Base-by-base conservation (phyloP, 1,140 invertebrate species). In the Drosophila funebris region DNA sequence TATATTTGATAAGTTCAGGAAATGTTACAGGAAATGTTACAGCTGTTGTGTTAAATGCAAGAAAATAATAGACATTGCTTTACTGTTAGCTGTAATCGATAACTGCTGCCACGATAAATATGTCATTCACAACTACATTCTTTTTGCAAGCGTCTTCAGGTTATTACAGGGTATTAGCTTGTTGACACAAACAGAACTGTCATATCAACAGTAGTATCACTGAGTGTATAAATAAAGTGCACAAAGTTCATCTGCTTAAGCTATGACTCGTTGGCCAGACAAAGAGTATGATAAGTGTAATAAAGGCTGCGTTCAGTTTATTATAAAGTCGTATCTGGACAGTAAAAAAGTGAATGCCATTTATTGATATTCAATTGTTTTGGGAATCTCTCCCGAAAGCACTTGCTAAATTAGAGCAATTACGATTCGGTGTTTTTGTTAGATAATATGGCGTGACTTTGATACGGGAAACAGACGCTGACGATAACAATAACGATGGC, bases 381-480 rank as follows among this genome's bases (percentile, higher is more conserved):
- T 27, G 9, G 13, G 0, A 27, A 27, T 5, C 24, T 27, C 24
- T 27, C 24, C n/a, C 14, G 20, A 56, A 50, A 39, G 2, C 1
- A 43, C 11, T 68, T 61, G 56, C 8, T 58, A 9, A 48, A 43
- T 46, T 70, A 24, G 11, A 11, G 18, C 20, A 52, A 52, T 62
- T 43, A 16, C 20, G 8, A 39, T 48, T 43, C 11, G 24, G 4
- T 39, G 9, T 14, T 27, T 36, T 66, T 66, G 37, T 67, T 58
- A 14, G 53, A 48, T 58, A 50, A 50, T 11, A n/a, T 72, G 18
- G 50, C 73, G 56, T 76, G 62, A 76, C 69, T 76, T 41, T 56
- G 24, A 61, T 66, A 43, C 54, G 48, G 54, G 73, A 54, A 56
- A 43, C 27, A 27, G 18, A 56, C 41, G 46, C 16, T 31, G 46